phyloP scores from a whole-genome alignment of 2,113 vertebrate genomes.

The Semnopithecus entellus region DNA sequence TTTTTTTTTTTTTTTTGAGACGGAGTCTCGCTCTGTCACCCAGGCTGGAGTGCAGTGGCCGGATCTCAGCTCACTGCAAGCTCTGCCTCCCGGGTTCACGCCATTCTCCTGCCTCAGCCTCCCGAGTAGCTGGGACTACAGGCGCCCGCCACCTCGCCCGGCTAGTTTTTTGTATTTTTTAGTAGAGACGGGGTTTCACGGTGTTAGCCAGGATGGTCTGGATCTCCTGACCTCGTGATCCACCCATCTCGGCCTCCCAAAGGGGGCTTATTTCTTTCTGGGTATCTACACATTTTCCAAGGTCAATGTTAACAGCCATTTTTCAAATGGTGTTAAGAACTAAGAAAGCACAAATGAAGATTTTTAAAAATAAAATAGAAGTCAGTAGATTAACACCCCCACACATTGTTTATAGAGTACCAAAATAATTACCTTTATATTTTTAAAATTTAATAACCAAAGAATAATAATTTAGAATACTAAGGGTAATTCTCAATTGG shows the following conservation, averaged over 20 bases:
- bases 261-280: background rate
- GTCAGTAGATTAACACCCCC: background rate
- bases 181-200: too few species aligned
- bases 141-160: too few species aligned
- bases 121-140: too few species aligned
- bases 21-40: too few species aligned
- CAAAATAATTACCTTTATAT: background rate
- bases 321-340: background rate
- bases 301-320: background rate
- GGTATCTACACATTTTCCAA: fast-evolving
- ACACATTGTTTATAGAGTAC: background rate
- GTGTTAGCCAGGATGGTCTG: too few species aligned
- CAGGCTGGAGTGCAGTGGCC: too few species aligned
- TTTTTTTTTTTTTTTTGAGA: background rate
- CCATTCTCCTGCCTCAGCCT: too few species aligned
- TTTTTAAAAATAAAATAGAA: background rate
- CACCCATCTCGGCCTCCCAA: too few species aligned
- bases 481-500: background rate
- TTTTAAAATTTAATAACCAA: background rate
- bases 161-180: too few species aligned
- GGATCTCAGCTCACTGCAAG: too few species aligned
- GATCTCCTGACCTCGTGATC: too few species aligned
- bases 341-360: background rate
- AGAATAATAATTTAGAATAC: background rate
- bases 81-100: too few species aligned